Conservation (phyloP, 2,888 invertebrate genomes). For the Pandemis cinnamomeana region DNA sequence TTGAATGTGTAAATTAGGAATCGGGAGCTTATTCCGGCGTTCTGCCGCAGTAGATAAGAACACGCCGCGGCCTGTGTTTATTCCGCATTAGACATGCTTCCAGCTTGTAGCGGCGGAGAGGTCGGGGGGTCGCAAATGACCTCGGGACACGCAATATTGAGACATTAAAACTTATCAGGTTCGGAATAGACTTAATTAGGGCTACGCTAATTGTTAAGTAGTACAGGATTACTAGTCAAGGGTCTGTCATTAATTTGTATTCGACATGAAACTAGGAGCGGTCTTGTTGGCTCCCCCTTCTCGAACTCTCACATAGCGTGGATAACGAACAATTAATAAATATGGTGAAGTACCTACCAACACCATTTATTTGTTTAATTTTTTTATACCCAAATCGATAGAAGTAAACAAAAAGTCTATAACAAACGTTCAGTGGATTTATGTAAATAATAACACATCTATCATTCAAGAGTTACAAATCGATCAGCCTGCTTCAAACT, state of each 20-base stretch:
- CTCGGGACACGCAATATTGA: constrained; percentile 67
- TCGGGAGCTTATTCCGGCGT: constrained; percentile 40
- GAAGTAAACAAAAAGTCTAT: not conserved
- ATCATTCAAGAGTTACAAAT: constrained; percentile 35
- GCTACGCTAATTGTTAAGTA: constrained; percentile 65
- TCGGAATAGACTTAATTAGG: constrained; percentile 72
- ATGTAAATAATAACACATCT: constrained; percentile 34
- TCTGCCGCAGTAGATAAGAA: constrained; percentile 33
- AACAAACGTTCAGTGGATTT: constrained; percentile 7
- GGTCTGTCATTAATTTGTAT: constrained; percentile 55
- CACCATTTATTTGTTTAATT: not conserved
- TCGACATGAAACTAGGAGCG: constrained; percentile 51
- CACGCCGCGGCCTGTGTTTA: constrained; percentile 40
- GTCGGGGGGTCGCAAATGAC: constrained; percentile 54
- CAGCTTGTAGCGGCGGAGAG: constrained; percentile 26
- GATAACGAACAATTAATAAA: not conserved
- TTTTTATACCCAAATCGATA: not conserved
- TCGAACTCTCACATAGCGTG: not conserved
- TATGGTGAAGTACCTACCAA: not conserved
- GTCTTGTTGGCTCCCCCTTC: constrained; percentile 9
- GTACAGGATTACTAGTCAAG: constrained; percentile 57
- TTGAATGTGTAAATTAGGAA: constrained; percentile 44
- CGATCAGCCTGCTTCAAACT: constrained; percentile 35
- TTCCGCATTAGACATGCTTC: constrained; percentile 36
- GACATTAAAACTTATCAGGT: constrained; percentile 76